Percentiles rank a stretch among this genome's conserved stretches.
Evolutionary conservation across 1,140 invertebrate species (phyloP).

Genomic region (Sycophila sp.): DNA sequence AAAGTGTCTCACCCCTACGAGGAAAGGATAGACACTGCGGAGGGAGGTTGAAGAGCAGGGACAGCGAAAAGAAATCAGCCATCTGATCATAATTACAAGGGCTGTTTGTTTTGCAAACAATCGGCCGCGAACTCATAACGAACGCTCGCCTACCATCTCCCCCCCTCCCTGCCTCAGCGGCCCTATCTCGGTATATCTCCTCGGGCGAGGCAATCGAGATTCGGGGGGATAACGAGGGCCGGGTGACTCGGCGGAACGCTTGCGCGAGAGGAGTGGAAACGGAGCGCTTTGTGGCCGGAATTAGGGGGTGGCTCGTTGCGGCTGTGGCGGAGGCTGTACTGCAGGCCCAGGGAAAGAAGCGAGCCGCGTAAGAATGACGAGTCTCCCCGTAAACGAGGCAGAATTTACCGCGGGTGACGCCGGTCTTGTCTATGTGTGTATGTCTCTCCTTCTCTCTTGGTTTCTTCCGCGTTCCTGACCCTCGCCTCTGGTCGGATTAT

Average conservation of each 20-base stretch:
- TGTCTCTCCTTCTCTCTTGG: no score
- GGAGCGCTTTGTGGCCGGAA: slow-evolving; percentile 31
- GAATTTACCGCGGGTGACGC: not conserved
- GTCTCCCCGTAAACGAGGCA: slow-evolving; percentile 4
- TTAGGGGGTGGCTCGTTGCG: slow-evolving; percentile 22
- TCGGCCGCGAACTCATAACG: slow-evolving; percentile 3
- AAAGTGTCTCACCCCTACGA: no score
- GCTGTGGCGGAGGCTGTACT: not conserved
- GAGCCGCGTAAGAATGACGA: slow-evolving; percentile 8
- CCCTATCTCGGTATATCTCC: not conserved
- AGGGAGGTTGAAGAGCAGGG: not conserved
- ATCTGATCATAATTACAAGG: slow-evolving; percentile 14
- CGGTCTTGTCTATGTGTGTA: no score
- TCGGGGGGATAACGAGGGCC: slow-evolving; percentile 31
- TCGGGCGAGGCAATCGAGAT: slow-evolving; percentile 12
- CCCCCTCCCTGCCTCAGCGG: not conserved
- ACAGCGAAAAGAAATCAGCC: not conserved
- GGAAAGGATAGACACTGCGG: no score
- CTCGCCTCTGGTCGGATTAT: no score
- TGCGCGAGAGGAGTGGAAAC: not conserved
- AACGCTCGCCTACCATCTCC: not conserved
- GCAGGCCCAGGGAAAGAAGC: not conserved
- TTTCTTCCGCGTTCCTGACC: no score
- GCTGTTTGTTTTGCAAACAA: slow-evolving; percentile 18
- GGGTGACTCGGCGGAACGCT: slow-evolving; percentile 24